phyloP scores from a whole-genome alignment of 37 sponge, comb jelly and placozoan species.

The Bolinopsis microptera region DNA sequence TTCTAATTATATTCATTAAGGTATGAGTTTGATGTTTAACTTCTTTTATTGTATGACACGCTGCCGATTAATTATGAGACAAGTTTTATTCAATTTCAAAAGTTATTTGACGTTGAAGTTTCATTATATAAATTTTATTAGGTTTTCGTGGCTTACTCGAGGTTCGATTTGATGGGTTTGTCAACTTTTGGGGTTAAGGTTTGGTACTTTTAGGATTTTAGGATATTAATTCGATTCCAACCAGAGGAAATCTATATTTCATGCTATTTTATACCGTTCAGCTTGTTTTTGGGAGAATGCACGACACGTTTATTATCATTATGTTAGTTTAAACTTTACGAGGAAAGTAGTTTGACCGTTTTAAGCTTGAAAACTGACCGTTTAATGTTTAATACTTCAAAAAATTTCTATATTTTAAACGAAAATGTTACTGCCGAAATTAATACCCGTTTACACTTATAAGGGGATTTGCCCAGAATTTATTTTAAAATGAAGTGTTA shows the following conservation, averaged over 20 bases:
- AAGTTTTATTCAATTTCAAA: background rate
- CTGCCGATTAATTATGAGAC: background rate
- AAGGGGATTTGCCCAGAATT: background rate
- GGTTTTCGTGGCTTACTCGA: background rate
- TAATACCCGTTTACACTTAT: background rate
- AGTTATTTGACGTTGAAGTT: background rate
- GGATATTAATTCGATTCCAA: background rate
- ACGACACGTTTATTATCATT: background rate
- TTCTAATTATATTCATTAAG: background rate
- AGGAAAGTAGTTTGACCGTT: background rate
- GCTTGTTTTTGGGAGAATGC: background rate
- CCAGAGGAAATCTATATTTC: background rate
- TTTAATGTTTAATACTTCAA: background rate
- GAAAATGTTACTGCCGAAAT: background rate
- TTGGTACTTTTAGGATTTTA: background rate
- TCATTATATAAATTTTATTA: background rate
- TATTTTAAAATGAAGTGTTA: conserved; percentile 11
- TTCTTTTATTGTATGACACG: background rate
- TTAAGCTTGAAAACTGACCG: background rate
- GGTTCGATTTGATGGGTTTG: background rate
- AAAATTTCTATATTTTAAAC: background rate
- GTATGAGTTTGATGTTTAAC: background rate
- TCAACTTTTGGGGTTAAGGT: background rate
- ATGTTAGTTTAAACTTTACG: background rate
- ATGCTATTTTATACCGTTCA: background rate